Evolutionary conservation across 1,140 invertebrate genomes (phyloP).

Genomic region (Drosophila willistoni): DNA sequence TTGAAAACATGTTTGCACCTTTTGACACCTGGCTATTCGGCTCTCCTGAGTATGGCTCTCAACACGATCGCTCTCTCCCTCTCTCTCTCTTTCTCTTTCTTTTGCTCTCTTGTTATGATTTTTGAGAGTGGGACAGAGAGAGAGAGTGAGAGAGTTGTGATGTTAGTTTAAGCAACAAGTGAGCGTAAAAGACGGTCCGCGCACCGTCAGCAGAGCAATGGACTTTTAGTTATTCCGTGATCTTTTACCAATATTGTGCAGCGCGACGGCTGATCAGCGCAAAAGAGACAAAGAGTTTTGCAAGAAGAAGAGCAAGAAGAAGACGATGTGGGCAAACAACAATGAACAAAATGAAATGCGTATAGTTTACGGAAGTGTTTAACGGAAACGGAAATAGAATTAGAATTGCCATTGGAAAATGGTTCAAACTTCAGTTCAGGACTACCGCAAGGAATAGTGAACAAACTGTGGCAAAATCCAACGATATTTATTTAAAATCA

Average conservation of each 20-base stretch:
- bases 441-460: background rate
- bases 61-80: background rate
- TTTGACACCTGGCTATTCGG: constrained; percentile 15
- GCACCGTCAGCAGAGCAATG: constrained; percentile 78
- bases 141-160: constrained; percentile 32
- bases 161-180: constrained; percentile 46
- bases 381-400: constrained; percentile 9
- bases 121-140: constrained; percentile 13
- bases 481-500: background rate
- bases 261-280: constrained; percentile 72
- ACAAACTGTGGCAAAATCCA: background rate
- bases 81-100: constrained; percentile 16
- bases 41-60: constrained; percentile 17
- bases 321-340: constrained; percentile 25
- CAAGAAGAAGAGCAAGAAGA: constrained; percentile 32
- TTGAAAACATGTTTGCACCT: constrained; percentile 11
- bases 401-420: background rate
- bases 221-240: constrained; percentile 83
- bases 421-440: background rate
- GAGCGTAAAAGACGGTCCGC: constrained; percentile 77
- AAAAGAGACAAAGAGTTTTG: constrained; percentile 21
- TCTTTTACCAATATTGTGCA: constrained; percentile 83
- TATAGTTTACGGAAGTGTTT: constrained; percentile 48
- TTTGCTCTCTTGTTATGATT: constrained; percentile 11
- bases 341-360: constrained; percentile 14